These are phyloP conservation scores for Rhopalosiphum padi DNA, from an alignment of 1,140 invertebrate genomes.

Conservation along the genomic window DNA sequence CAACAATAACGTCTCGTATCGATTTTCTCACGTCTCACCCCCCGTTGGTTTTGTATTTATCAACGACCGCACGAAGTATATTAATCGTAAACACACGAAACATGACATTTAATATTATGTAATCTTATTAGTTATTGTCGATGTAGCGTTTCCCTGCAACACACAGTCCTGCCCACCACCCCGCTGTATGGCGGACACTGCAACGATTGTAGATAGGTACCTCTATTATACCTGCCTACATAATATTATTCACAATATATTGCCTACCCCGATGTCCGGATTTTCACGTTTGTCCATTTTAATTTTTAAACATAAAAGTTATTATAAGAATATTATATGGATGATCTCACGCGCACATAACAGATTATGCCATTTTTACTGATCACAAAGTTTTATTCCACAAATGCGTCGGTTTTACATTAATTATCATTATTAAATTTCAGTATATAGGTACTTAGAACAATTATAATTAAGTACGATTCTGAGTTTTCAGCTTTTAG, in stretches of 20 bases:
- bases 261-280: background rate
- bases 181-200: background rate
- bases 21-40: conserved; percentile 41
- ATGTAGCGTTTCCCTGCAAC: background rate
- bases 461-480: background rate
- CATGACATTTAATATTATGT: conserved; percentile 4
- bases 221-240: background rate
- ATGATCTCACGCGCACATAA: background rate
- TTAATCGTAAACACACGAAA: conserved; percentile 24
- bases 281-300: background rate
- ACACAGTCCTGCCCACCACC: background rate
- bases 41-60: conserved; percentile 27
- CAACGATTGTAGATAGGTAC: background rate
- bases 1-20: conserved; percentile 10
- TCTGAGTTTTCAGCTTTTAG: background rate
- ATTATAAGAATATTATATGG: too few relatives aligned
- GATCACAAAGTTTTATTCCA: background rate
- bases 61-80: background rate
- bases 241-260: background rate
- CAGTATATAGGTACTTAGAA: background rate
- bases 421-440: background rate
- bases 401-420: background rate
- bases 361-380: background rate
- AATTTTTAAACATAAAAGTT: background rate
- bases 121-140: conserved; percentile 14